Evolutionary conservation across 2,888 invertebrate species (phyloP), one percentile per base, ranked within the genome.

Genomic region (Epicampocera succincta): DNA sequence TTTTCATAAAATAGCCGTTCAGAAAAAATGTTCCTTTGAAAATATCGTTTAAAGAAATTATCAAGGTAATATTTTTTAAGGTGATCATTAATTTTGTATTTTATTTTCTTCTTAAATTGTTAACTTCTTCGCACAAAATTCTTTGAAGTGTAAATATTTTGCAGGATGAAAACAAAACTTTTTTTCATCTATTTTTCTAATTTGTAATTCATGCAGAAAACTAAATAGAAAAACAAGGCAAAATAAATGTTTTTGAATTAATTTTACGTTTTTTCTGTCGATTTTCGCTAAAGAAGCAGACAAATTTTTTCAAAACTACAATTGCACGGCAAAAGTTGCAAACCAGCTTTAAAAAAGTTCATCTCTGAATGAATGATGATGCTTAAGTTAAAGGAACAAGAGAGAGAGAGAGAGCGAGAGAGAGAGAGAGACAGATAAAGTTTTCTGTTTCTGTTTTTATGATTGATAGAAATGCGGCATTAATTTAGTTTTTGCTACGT

Each of bases 191-290:
- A 8, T 21, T 13, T 63, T 13, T 66, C 8, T 4, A 56, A 38
- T 46, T 44, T 60, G 0, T 71, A 21, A 13, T 40, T 60, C 71
- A 71, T 71, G 71, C 71, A 71, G 15, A 58, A 71, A 61, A 17
- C 21, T 6, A 61, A 60, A 50, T 13, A 48, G 19, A 3, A 25
- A 50, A 61, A 17, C 17, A 29, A 25, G 38, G 38, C 1, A 56
- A 33, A 54, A 52, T 33, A 9, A 19, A 33, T 13, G 15, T 12
- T 5, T 40, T 40, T 12, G n/a, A 50, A 19, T 52, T 38, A 19
- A 19, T 2, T 40, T 8, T 46, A 56, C 19, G 19, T 56, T 69
- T n/a, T 13, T 33, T 9, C n/a, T n/a, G n/a, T n/a, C 50, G 29
- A 17, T 9, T 17, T 25, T 15, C 1, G 8, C n/a, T 25, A 33